Evolutionary conservation across 2,888 invertebrate species (phyloP), one percentile per base, ranked within the genome.

Genomic region (Drosophila pullipes): DNA sequence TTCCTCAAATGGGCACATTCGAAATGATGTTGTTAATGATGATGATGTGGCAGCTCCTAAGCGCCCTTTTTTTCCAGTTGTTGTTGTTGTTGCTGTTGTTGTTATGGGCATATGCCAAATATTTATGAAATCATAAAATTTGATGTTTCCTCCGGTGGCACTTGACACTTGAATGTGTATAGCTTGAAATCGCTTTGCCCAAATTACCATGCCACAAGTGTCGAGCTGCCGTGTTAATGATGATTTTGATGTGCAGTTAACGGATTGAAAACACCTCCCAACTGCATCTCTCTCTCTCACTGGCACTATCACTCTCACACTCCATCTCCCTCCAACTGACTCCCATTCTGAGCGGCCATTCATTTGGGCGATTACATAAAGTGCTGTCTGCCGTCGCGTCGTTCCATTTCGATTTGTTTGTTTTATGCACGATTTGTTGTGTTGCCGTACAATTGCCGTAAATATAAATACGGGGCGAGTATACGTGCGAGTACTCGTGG

Each of bases 51-150:
- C 37, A 31, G 69, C 35, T 69, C 16, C 64, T 64, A 37, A 59
- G 25, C 37, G 50, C 30, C 53, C 25, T 1, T 13, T 39, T 39
- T 50, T 11, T 31, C 6, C 25, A 47, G 47, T 22, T 47, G 44
- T 11, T 50, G 25, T 18, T 47, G 22, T 11, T 44, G 18, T 7
- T n/a, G 13, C 11, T 35, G 13, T 13, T 13, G 35, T 35, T 35
- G 37, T 37, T 37, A 37, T 13, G 13, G 31, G 2, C 50, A 49
- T 69, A 66, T 57, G 65, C 74, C 78, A 89, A 90, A 85, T 93
- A 93, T 92, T 92, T 92, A 92, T 92, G 90, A 92, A 92, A 90
- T 91, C 92, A 93, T 92, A 92, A 92, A 93, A 93, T 93, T 93
- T 93, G 88, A 92, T 93, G 92, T 91, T 92, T 92, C 92, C 91